Conservation (phyloP, 2,888 invertebrate species). For the Dicyrtomina minuta region DNA sequence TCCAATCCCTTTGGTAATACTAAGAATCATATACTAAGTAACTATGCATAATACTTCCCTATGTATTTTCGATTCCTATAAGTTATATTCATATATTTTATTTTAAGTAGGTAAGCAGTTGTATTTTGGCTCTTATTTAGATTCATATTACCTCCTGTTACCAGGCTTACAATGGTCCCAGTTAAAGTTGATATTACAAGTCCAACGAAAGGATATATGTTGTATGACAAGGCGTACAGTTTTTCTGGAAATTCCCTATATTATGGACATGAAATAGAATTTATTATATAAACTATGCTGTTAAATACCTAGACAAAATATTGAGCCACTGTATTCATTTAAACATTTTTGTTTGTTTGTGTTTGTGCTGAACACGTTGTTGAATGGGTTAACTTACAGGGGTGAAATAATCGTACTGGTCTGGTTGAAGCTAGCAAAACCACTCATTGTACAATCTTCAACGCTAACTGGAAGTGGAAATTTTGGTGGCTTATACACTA, state of each 20-base stretch:
- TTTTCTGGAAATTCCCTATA: slow-evolving; percentile 1
- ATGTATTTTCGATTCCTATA: background rate
- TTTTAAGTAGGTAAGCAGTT: background rate
- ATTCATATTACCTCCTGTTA: slow-evolving; percentile 39
- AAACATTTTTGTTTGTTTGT: too few species aligned
- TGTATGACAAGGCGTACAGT: slow-evolving; percentile 31
- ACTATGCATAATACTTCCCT: background rate
- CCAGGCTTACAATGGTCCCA: slow-evolving; percentile 28
- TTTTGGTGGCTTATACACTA: slow-evolving; percentile 10
- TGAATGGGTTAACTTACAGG: too few species aligned
- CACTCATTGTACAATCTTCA: background rate
- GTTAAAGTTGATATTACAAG: slow-evolving; percentile 24
- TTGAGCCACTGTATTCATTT: too few species aligned
- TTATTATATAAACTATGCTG: background rate
- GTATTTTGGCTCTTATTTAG: background rate
- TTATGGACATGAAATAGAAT: background rate
- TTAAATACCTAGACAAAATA: too few species aligned
- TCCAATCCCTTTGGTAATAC: too few species aligned
- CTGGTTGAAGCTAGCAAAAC: background rate
- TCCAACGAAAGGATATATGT: slow-evolving; percentile 34
- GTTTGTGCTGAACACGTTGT: too few species aligned
- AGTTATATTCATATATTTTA: too few species aligned
- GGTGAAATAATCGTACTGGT: too few species aligned
- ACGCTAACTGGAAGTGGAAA: background rate
- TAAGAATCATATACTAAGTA: too few species aligned